Percentiles rank a stretch among this genome's conserved stretches.
Evolutionary conservation across 2,113 vertebrate species (phyloP).

Genomic region (Sprattus sprattus): DNA sequence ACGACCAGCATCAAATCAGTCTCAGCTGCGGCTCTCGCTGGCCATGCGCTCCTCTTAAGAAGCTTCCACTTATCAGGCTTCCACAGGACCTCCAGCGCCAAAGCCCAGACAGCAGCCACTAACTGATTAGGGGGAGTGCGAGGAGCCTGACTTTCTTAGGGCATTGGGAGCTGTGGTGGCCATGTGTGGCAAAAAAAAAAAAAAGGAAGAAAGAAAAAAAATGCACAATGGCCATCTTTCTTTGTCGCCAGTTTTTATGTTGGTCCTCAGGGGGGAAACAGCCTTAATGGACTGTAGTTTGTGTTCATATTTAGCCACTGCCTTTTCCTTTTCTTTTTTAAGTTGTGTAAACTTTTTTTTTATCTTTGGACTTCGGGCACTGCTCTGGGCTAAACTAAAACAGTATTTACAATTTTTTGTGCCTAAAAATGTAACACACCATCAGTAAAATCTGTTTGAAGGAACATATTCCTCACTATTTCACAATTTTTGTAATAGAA

Average conservation of each 20-base stretch:
- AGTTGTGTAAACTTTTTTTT: slow-evolving; percentile 52
- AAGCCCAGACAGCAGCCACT: slow-evolving; percentile 56
- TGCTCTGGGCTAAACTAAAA: background rate
- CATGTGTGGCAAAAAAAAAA: slow-evolving; percentile 38
- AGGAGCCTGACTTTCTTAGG: slow-evolving; percentile 56
- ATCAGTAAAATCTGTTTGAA: too few species aligned
- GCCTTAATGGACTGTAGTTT: slow-evolving; percentile 59
- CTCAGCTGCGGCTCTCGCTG: slow-evolving; percentile 52
- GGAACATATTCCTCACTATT: background rate
- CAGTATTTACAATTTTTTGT: background rate
- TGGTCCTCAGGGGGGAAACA: background rate
- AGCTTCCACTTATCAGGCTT: slow-evolving; percentile 73
- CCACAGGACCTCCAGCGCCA: slow-evolving; percentile 63
- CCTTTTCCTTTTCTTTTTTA: slow-evolving; percentile 22
- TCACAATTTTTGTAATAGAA: background rate
- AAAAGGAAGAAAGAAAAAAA: background rate
- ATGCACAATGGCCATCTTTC: slow-evolving; percentile 58
- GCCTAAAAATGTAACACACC: background rate
- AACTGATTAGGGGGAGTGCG: slow-evolving; percentile 68
- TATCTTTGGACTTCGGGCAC: background rate
- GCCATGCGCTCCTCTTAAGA: slow-evolving; percentile 63
- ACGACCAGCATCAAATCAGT: slow-evolving; percentile 64
- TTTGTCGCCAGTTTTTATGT: slow-evolving; percentile 35
- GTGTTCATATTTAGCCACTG: slow-evolving; percentile 49
- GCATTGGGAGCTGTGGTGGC: slow-evolving; percentile 52